phyloP scores from a whole-genome alignment of 2,888 invertebrate species.

The Sicus ferrugineus region DNA sequence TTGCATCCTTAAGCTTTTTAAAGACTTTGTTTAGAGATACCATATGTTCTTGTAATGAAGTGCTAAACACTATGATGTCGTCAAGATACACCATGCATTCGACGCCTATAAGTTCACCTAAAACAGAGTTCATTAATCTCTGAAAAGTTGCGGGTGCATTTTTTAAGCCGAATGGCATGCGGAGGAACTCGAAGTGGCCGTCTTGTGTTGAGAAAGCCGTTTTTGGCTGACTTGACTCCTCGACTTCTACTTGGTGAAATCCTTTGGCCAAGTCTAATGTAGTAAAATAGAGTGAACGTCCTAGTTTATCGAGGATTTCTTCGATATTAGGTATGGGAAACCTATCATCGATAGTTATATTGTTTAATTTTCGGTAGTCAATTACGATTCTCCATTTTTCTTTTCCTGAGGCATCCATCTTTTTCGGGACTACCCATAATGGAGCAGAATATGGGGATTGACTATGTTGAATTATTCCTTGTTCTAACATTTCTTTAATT shows the following conservation, averaged over 20 bases:
- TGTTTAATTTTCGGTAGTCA: slow-evolving; percentile 36
- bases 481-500: slow-evolving; percentile 22
- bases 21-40: too few relatives aligned
- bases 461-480: slow-evolving; percentile 29
- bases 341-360: slow-evolving; percentile 33
- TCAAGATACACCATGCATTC: too few relatives aligned
- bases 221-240: slow-evolving; percentile 36
- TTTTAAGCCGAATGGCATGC: slow-evolving; percentile 38
- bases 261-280: slow-evolving; percentile 39
- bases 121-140: too few relatives aligned
- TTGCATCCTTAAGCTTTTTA: too few relatives aligned
- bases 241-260: slow-evolving; percentile 38
- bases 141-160: slow-evolving; percentile 39
- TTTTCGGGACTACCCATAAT: slow-evolving; percentile 34
- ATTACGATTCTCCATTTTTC: slow-evolving; percentile 35
- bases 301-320: slow-evolving; percentile 36
- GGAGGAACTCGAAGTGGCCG: slow-evolving; percentile 34
- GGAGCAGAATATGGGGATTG: slow-evolving; percentile 33
- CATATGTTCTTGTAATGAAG: too few relatives aligned
- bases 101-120: too few relatives aligned
- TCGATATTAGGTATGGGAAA: slow-evolving; percentile 36
- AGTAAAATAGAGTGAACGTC: slow-evolving; percentile 32
- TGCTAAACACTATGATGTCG: too few relatives aligned
- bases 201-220: slow-evolving; percentile 39
- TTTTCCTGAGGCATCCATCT: slow-evolving; percentile 25